Evolutionary conservation across 2,113 vertebrate species (phyloP), one percentile per base, ranked within the genome.

Genomic region (Lamprotornis superbus): DNA sequence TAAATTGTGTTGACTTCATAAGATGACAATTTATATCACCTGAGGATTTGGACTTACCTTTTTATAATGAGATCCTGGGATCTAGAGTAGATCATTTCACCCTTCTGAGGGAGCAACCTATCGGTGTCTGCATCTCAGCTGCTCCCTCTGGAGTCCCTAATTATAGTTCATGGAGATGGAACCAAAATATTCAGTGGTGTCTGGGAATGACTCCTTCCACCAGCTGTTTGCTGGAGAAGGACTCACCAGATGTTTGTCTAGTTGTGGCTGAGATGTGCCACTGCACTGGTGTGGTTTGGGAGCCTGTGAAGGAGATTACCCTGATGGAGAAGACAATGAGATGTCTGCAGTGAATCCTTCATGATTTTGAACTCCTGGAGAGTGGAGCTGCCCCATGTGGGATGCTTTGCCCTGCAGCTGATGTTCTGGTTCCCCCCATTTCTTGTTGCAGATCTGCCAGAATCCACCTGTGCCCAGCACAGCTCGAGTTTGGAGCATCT

Each of bases 321-420:
- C 23, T 39, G 7, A 5, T 33, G 59, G 49, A 59, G 67, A 79
- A 84, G 70, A 69, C 33, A 69, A 28, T 11, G 68, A 63, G 80
- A 74, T 17, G 11, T 11, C 39, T 53, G 21, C 71, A 70, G 21
- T 25, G 46, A 50, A 23, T 24, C 19, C 31, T 61, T 65, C 5
- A 16, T 0, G 3, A 2, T 33, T 76, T 69, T 42, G 21, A 39
- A 21, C 16, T 40, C 22, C 17, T 12, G 39, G 23, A 47, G 15
- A 24, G 27, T 4, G 0, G 37, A 90, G 22, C 21, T 92, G 57
- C 11, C 7, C 3, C 24, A 6, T 4, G 3, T 1, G 17, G 23
- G 20, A 57, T 42, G 40, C 56, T 82, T 44, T 83, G 35, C n/a
- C 9, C 10, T 74, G 23, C 39, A 87, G 12, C 0, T 87, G n/a